Percentiles rank a stretch among this genome's conserved stretches.
Evolutionary conservation across 2,113 vertebrate genomes (phyloP).

Genomic region (Pollimyrus isidori): DNA sequence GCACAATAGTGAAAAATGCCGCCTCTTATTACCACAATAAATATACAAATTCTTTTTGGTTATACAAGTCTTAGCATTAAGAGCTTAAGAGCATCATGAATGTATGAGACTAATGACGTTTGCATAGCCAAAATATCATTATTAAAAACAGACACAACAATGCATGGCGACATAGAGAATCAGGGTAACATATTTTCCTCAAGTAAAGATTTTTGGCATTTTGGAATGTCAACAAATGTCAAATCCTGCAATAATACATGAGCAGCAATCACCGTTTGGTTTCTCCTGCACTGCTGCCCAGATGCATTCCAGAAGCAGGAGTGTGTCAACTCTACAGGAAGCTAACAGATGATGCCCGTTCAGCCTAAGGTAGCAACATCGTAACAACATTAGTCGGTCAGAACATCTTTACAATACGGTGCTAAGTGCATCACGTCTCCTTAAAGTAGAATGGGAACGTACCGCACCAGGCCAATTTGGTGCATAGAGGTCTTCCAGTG

Average conservation of each 20-base stretch:
- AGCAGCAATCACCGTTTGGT: not conserved
- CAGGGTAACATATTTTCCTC: not conserved
- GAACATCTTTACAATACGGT: not conserved
- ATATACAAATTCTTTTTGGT: not conserved
- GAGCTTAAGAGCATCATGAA: not conserved
- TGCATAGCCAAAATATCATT: not conserved
- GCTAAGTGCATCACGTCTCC: not conserved
- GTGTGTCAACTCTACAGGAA: not conserved
- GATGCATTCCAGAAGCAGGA: not conserved
- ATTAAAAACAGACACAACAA: slow-evolving; percentile 5
- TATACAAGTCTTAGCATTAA: not conserved
- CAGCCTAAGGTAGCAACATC: not conserved
- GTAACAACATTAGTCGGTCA: not conserved
- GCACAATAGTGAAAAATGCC: not conserved
- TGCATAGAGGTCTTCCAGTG: slow-evolving; percentile 51
- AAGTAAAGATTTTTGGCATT: not conserved
- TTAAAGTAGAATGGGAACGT: not conserved
- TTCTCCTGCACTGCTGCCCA: not conserved
- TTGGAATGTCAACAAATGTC: not conserved
- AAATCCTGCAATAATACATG: not conserved
- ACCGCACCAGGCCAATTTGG: slow-evolving; percentile 26
- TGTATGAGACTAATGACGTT: not conserved
- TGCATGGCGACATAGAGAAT: slow-evolving; percentile 8
- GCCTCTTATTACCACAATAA: not conserved
- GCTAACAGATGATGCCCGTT: not conserved